These are phyloP conservation scores for Toxostoma redivivum DNA, from an alignment of 2,113 vertebrate genomes.

Conservation along the genomic window DNA sequence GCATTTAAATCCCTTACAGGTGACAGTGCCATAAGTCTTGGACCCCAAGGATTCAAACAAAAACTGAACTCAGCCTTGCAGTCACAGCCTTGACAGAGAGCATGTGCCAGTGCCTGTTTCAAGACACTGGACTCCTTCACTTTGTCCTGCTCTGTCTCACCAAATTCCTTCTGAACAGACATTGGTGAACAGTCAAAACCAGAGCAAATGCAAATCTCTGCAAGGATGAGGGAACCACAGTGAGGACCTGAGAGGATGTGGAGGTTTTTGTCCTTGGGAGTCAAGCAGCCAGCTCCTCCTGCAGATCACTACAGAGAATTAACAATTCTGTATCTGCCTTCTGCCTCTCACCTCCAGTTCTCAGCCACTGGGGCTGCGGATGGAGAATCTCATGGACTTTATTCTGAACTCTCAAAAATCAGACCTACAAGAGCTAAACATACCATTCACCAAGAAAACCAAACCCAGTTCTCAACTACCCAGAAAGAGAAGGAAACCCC, in stretches of 20 bases:
- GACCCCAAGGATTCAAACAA: not conserved
- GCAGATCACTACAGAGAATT: not conserved
- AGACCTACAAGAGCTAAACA: not conserved
- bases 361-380: rapidly evolving
- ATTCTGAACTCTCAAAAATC: not conserved
- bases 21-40: rapidly evolving
- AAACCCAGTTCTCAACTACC: not conserved
- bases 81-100: rapidly evolving
- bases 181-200: rapidly evolving
- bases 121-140: rapidly evolving
- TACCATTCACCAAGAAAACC: not conserved
- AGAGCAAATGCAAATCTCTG: not conserved
- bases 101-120: rapidly evolving
- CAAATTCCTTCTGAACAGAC: not conserved
- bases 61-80: rapidly evolving
- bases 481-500: not conserved
- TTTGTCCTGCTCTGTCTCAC: not conserved
- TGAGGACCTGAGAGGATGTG: rapidly evolving
- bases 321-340: not conserved
- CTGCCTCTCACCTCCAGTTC: not conserved
- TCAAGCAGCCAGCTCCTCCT: not conserved
- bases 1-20: not conserved
- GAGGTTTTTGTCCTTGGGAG: not conserved
- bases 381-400: not conserved
- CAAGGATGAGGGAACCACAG: rapidly evolving